Evolutionary conservation across 2,888 invertebrate genomes (phyloP).

Genomic region (Scelioninae gen. 1): DNA sequence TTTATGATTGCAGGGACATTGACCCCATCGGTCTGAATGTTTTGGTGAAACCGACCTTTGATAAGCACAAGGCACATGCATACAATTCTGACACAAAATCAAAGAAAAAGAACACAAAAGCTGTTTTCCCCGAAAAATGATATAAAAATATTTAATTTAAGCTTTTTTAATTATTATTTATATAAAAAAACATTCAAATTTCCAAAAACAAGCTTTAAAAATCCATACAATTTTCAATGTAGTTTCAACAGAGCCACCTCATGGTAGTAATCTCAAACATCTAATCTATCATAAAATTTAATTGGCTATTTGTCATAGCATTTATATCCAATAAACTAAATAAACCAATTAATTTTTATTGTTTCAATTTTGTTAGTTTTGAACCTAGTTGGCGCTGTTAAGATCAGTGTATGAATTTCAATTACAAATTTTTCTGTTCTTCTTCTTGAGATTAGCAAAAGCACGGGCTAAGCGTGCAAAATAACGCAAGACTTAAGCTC

Average conservation of each 20-base stretch:
- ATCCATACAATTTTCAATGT: too few species aligned
- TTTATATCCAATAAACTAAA: too few species aligned
- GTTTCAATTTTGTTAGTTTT: not conserved
- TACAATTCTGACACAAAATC: conserved; percentile 36
- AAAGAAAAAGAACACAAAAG: conserved; percentile 50
- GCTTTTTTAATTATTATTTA: not conserved
- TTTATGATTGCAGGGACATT: not conserved
- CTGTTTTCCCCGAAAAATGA: too few species aligned
- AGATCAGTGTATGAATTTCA: not conserved
- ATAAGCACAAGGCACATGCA: conserved; percentile 63
- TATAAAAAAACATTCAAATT: not conserved
- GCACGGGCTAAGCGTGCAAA: conserved; percentile 80
- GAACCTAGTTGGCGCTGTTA: too few species aligned
- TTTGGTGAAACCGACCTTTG: conserved; percentile 62
- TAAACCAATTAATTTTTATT: too few species aligned
- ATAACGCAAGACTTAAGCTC: conserved; percentile 76
- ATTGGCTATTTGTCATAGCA: too few species aligned
- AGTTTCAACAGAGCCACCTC: too few species aligned
- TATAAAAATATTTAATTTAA: too few species aligned
- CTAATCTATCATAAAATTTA: too few species aligned
- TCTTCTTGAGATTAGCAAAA: conserved; percentile 62
- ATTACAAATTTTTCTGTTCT: conserved; percentile 6
- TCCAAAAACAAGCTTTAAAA: too few species aligned
- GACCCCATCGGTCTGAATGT: conserved; percentile 38
- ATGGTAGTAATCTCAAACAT: too few species aligned